Evolutionary conservation across 1,140 invertebrate genomes (phyloP), one percentile per base, ranked within the genome.

Genomic region (Meloidogyne floridensis): DNA sequence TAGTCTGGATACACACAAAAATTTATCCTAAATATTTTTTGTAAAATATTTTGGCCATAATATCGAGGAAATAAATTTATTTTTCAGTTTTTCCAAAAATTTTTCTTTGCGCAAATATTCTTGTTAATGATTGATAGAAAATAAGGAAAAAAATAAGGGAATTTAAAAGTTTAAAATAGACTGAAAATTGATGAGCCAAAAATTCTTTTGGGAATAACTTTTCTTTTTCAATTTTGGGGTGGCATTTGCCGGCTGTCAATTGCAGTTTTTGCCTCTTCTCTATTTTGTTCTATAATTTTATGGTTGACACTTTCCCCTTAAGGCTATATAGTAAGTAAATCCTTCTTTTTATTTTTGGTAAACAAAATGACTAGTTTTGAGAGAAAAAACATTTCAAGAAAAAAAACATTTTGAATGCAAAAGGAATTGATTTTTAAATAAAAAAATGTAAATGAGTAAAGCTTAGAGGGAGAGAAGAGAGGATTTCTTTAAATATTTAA

Each of bases 141-240:
- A 32, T 32, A 32, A 32, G 32, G 32, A 32, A 32, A 8, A 47
- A 47, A 47, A 47, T 47, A 47, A 47, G 47, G 47, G 47, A 8
- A 65, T 65, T 65, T n/a, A 65, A 6, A 65, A 65, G 59, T 65
- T 59, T 59, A 59, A 59, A 59, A n/a, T 65, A n/a, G 3, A 59
- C 56, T 59, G 11, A 59, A 59, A 65, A 65, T 65, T 65, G 59
- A 65, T 65, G 59, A 65, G 59, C n/a, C 59, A 65, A 65, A n/a
- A 65, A 65, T 65, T 65, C 59, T 18, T 65, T 65, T 13, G 59
- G n/a, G 59, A 65, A 65, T 65, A 65, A 65, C 10, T 65, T n/a
- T 65, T n/a, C n/a, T 15, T 59, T 15, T 65, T 65, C 10, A 65
- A 65, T 65, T 65, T 4, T 4, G 15, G 11, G 56, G 56, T 13